Conservation (phyloP, 2,797 vertebrate species). For the Spheniscus humboldti region DNA sequence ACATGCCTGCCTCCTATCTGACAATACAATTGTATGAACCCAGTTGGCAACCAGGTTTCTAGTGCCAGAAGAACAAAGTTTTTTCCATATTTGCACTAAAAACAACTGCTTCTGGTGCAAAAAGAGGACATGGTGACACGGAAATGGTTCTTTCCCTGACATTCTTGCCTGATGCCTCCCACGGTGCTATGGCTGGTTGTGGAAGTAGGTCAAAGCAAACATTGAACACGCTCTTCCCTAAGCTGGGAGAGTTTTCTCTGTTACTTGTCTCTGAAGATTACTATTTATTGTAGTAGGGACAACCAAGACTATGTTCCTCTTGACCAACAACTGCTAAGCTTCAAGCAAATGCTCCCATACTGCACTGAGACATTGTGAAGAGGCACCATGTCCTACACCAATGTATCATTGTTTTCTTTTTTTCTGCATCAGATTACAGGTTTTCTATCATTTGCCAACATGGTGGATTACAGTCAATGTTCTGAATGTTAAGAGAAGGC, state of each 20-base stretch:
- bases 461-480: neutral
- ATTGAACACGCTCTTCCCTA: neutral
- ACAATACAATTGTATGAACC: neutral
- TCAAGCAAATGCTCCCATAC: neutral
- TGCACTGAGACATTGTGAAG: rapidly evolving
- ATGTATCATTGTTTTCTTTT: neutral
- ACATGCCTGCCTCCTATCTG: neutral
- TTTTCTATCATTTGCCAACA: neutral
- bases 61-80: neutral
- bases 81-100: neutral
- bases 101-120: neutral
- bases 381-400: neutral
- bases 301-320: neutral
- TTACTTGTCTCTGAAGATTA: neutral
- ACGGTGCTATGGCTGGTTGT: neutral
- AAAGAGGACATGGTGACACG: rapidly evolving
- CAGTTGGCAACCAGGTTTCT: neutral
- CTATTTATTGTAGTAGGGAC: neutral
- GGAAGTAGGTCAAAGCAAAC: neutral
- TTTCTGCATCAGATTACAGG: neutral
- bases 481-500: neutral
- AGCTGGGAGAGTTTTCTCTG: neutral
- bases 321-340: neutral
- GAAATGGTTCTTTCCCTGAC: neutral
- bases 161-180: neutral